Evolutionary conservation across 2,797 vertebrate genomes (phyloP), one percentile per base, ranked within the genome.

Genomic region (Gymnoscopelus braueri): DNA sequence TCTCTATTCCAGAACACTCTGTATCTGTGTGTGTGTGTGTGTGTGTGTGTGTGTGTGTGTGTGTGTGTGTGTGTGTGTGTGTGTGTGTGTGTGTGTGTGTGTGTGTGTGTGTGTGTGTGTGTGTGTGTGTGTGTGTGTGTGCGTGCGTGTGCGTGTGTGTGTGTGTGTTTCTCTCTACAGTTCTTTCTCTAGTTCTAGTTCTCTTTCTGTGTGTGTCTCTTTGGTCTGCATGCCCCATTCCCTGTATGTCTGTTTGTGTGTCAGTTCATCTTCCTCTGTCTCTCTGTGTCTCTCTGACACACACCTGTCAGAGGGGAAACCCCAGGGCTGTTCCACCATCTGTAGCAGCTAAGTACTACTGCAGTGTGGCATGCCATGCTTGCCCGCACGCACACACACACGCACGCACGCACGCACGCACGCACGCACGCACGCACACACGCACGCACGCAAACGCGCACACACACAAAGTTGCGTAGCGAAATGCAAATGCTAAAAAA

Each of bases 261-360:
- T 15, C n/a, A 54, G n/a, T 15, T 13, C n/a, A n/a, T 14, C 50
- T 15, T 5, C 19, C 15, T 55, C 19, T 55, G 15, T 65, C 2
- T 32, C 7, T 24, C 3, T 52, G 14, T 76, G 32, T 58, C 2
- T 57, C 29, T 54, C 49, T 19, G 54, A 63, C 69, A 72, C 66
- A 87, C 73, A 82, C 64, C 62, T 81, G 74, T 81, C 60, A 70
- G 70, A 81, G 63, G 84, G 88, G 84, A 85, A 88, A 86, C 85
- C 90, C 87, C 83, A 67, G 69, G 72, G 80, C 80, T 71, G 58
- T 66, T 85, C 70, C 70, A 80, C 77, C 85, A 81, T 84, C 82
- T 88, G 85, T 78, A 74, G 78, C 64, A 72, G 71, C 71, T 82
- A 57, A 77, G 73, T 71, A 67, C 52, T 81, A 64, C 89, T 89